Conservation (phyloP, 1,140 invertebrate genomes). For the Galleria mellonella region DNA sequence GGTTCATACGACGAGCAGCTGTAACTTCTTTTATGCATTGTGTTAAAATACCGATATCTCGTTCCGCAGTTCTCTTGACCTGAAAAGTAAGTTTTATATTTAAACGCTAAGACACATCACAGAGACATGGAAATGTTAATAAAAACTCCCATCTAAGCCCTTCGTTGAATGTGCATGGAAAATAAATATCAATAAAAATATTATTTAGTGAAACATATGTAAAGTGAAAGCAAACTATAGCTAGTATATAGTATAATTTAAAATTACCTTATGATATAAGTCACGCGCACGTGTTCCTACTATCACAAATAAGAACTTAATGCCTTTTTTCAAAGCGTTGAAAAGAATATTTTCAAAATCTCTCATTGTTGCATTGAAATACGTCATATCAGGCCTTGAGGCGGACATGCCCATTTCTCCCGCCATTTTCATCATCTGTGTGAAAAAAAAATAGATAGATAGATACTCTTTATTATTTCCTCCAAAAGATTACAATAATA, state of each 20-base stretch:
- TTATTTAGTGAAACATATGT: too few species aligned
- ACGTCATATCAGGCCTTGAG: slow-evolving; percentile 14
- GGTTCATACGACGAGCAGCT: slow-evolving; percentile 53
- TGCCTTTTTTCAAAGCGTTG: slow-evolving; percentile 14
- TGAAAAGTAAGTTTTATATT: slow-evolving; percentile 28
- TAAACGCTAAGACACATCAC: too few species aligned
- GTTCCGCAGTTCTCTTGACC: slow-evolving; percentile 86
- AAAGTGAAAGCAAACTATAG: too few species aligned
- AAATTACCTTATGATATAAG: slow-evolving; percentile 44
- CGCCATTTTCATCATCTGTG: slow-evolving; percentile 35
- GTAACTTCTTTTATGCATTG: slow-evolving; percentile 86
- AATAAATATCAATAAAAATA: too few species aligned
- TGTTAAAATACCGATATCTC: slow-evolving; percentile 83
- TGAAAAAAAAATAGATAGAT: background rate
- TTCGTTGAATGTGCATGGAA: too few species aligned
- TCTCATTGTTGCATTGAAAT: slow-evolving; percentile 20
- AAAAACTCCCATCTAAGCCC: too few species aligned
- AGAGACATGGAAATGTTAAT: too few species aligned
- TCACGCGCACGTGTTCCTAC: slow-evolving; percentile 32
- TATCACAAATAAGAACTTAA: slow-evolving; percentile 47
- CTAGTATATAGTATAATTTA: background rate
- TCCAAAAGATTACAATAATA: too few species aligned
- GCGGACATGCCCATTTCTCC: slow-evolving; percentile 44
- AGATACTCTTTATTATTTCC: too few species aligned
- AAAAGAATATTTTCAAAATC: slow-evolving; percentile 21